Conservation (phyloP, 2,888 invertebrate genomes). For the Orthosia gracilis region DNA sequence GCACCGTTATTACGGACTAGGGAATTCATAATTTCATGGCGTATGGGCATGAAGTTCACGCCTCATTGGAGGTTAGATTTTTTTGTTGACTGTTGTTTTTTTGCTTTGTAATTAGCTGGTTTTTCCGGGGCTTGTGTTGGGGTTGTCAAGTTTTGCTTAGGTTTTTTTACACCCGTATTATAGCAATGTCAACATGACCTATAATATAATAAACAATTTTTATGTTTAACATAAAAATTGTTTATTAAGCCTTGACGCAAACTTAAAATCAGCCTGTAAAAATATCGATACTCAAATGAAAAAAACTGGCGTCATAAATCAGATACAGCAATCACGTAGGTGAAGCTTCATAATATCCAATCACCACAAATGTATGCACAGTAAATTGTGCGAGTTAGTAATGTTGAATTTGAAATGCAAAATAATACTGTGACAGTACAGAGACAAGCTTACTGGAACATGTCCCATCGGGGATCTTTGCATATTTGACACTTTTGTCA, state of each 20-base stretch:
- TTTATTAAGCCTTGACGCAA: neutral
- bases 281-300: too few relatives aligned
- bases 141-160: neutral
- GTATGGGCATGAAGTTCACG: slow-evolving; percentile 57
- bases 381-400: slow-evolving; percentile 74
- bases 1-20: slow-evolving; percentile 87
- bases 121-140: neutral
- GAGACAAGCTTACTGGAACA: slow-evolving; percentile 66
- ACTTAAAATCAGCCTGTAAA: too few relatives aligned
- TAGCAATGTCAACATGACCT: neutral
- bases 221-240: neutral
- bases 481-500: slow-evolving; percentile 84
- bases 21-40: slow-evolving; percentile 86
- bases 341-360: slow-evolving; percentile 51
- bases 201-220: too few relatives aligned
- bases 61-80: slow-evolving; percentile 58
- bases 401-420: slow-evolving; percentile 80
- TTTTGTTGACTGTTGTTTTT: slow-evolving; percentile 28
- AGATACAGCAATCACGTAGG: neutral
- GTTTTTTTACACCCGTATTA: neutral
- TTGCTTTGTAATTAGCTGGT: slow-evolving; percentile 38
- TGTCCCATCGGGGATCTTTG: slow-evolving; percentile 81
- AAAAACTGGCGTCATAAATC: too few relatives aligned
- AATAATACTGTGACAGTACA: slow-evolving; percentile 74
- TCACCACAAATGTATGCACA: slow-evolving; percentile 60